phyloP scores from a whole-genome alignment of 2,113 vertebrate species.

The Morone saxatilis region DNA sequence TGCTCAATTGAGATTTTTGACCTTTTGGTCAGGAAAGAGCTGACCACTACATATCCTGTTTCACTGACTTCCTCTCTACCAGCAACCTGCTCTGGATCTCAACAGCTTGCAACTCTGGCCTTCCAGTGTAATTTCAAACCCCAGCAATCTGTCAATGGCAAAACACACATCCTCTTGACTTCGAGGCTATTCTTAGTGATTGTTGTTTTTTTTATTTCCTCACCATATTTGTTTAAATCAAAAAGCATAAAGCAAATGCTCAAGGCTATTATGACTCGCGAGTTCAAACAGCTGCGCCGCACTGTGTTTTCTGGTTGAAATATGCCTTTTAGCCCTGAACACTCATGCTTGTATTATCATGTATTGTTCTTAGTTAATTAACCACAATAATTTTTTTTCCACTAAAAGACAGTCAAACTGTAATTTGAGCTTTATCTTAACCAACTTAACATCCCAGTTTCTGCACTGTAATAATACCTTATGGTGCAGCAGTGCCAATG shows the following conservation, averaged over 20 bases:
- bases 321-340: conserved; percentile 19
- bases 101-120: conserved; percentile 41
- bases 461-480: conserved; percentile 24
- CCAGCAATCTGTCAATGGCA: conserved; percentile 55
- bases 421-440: conserved; percentile 21
- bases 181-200: conserved; percentile 62
- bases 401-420: conserved; percentile 10
- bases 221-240: conserved; percentile 57
- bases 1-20: conserved; percentile 76
- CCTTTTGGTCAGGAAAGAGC: conserved; percentile 82
- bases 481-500: conserved; percentile 4
- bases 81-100: conserved; percentile 52
- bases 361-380: conserved; percentile 36
- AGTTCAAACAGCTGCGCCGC: conserved; percentile 64
- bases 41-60: conserved; percentile 82
- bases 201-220: conserved; percentile 38
- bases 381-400: conserved; percentile 30
- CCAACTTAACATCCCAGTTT: conserved; percentile 5
- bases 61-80: conserved; percentile 76
- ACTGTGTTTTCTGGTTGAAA: conserved; percentile 41
- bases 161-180: conserved; percentile 53
- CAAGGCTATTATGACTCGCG: conserved; percentile 41
- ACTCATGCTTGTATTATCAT: conserved; percentile 8
- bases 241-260: conserved; percentile 55
- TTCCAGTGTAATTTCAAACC: conserved; percentile 76